A percentile compares a stretch with the other conserved stretches of the same genome.
These are phyloP conservation scores for Maniola hyperantus DNA, from an alignment of 2,888 invertebrate genomes.

Conservation along the genomic window DNA sequence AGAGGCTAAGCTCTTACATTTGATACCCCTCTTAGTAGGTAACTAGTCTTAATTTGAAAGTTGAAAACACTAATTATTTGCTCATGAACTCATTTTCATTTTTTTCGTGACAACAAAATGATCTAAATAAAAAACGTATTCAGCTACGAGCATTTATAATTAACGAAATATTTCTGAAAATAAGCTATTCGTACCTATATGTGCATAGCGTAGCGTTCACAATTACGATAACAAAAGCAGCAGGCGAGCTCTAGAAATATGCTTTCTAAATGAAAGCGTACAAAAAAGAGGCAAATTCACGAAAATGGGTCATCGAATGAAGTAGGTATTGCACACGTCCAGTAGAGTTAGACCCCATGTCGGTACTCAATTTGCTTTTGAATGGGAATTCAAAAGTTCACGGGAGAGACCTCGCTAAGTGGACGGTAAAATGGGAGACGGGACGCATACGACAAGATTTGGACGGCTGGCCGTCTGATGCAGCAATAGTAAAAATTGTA, in stretches of 20 bases:
- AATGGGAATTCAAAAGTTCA: constrained; percentile 32
- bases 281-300: constrained; percentile 57
- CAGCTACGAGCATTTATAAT: constrained; percentile 22
- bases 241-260: constrained; percentile 52
- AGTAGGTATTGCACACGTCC: constrained; percentile 52
- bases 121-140: constrained; percentile 14
- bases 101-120: too few relatives aligned
- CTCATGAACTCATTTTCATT: too few relatives aligned
- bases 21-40: too few relatives aligned
- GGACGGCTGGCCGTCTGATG: constrained; percentile 46
- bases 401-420: constrained; percentile 35
- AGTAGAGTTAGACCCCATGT: constrained; percentile 45
- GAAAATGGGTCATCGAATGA: constrained; percentile 68
- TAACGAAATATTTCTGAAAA: constrained; percentile 32
- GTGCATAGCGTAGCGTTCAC: constrained; percentile 39
- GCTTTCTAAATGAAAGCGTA: constrained; percentile 54
- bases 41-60: too few relatives aligned
- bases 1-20: too few relatives aligned
- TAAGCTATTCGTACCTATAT: constrained; percentile 29
- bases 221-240: constrained; percentile 56
- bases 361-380: constrained; percentile 41
- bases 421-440: constrained; percentile 42
- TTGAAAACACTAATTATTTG: too few relatives aligned
- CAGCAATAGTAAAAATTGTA: too few relatives aligned
- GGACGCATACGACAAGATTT: constrained; percentile 52